These are phyloP conservation scores for Cacoxenus indagator DNA, from an alignment of 2,888 invertebrate species.

Conservation along the genomic window DNA sequence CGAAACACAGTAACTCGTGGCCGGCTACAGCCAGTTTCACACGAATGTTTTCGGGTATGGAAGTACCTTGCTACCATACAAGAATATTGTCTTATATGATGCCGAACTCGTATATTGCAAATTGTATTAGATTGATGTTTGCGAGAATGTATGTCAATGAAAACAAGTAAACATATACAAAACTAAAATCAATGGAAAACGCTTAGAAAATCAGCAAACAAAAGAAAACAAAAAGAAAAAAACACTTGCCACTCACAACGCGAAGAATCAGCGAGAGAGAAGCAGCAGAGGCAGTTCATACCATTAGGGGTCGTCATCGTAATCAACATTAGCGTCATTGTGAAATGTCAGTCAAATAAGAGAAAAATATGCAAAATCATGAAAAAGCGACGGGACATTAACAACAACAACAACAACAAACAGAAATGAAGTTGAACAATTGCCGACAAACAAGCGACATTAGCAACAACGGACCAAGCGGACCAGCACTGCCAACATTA, in stretches of 20 bases:
- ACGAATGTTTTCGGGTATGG: too few species aligned
- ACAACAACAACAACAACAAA: neutral
- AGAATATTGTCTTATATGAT: too few species aligned
- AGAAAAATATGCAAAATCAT: slow-evolving; percentile 1
- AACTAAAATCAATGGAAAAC: too few species aligned
- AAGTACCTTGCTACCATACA: too few species aligned
- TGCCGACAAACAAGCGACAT: neutral
- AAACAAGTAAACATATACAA: too few species aligned
- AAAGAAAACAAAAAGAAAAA: neutral
- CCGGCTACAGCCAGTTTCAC: too few species aligned
- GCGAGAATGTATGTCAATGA: too few species aligned
- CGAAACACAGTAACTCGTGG: too few species aligned
- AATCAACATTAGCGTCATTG: neutral
- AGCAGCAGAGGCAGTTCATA: neutral
- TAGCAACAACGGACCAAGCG: neutral
- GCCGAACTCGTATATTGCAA: too few species aligned
- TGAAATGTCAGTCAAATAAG: neutral
- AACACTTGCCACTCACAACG: neutral
- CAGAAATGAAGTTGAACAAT: too few species aligned
- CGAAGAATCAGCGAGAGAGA: neutral
- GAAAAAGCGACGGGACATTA: neutral
- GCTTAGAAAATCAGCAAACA: too few species aligned
- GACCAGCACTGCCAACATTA: slow-evolving; percentile 3
- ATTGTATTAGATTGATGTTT: too few species aligned
- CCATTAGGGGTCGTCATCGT: neutral